These are phyloP conservation scores for Heteromurus nitidus DNA, from an alignment of 2,888 invertebrate genomes.

Conservation along the genomic window DNA sequence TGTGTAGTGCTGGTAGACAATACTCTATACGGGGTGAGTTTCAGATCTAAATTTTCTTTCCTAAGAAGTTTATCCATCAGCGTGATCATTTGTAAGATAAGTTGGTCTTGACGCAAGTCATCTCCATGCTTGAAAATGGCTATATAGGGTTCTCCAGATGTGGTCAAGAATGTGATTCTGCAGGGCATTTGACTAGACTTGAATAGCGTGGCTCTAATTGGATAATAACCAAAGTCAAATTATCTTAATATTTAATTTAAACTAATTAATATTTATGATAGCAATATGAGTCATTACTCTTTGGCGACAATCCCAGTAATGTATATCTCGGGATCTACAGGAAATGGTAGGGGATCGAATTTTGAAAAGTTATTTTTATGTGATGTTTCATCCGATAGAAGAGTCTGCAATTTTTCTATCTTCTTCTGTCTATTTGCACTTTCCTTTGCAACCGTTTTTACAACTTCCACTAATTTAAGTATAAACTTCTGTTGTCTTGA, in stretches of 20 bases:
- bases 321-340: constrained; percentile 92
- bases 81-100: constrained; percentile 97
- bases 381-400: constrained; percentile 86
- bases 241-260: no score
- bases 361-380: constrained; percentile 91
- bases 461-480: constrained; percentile 90
- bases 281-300: constrained; percentile 77
- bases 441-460: constrained; percentile 91
- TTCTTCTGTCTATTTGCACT: constrained; percentile 94
- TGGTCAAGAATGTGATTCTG: constrained; percentile 65
- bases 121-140: constrained; percentile 99
- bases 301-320: constrained; percentile 92
- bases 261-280: no score
- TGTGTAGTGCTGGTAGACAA: constrained; percentile 96
- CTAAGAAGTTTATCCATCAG: constrained; percentile 97
- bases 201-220: constrained; percentile 86
- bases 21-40: constrained; percentile 95
- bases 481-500: constrained; percentile 92
- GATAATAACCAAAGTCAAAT: not conserved
- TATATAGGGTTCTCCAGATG: constrained; percentile 82
- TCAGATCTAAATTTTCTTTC: constrained; percentile 96
- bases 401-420: constrained; percentile 89
- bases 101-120: constrained; percentile 96
- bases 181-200: constrained; percentile 98
- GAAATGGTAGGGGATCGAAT: constrained; percentile 95